These are phyloP conservation scores for Ephialtes manifestator DNA, from an alignment of 2,888 invertebrate genomes.

Conservation along the genomic window DNA sequence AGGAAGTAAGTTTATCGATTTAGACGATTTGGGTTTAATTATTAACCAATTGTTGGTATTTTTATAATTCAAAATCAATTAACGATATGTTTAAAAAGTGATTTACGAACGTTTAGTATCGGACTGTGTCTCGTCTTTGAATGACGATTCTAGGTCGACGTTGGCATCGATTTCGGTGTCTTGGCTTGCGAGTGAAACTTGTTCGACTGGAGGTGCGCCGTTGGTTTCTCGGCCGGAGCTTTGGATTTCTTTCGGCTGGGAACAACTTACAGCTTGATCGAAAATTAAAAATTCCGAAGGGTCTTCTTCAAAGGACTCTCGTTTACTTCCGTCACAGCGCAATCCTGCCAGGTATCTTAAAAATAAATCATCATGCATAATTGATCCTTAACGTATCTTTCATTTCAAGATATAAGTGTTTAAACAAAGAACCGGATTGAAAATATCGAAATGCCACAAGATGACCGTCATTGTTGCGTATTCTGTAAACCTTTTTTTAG, in stretches of 20 bases:
- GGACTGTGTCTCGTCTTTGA: constrained; percentile 76
- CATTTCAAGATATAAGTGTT: too few relatives aligned
- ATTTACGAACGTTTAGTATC: constrained; percentile 72
- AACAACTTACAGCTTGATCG: constrained; percentile 62
- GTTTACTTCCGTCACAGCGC: constrained; percentile 79
- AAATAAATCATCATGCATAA: constrained; percentile 17
- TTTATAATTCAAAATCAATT: too few relatives aligned
- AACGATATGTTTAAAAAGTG: too few relatives aligned
- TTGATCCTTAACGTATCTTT: not conserved
- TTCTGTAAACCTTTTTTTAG: too few relatives aligned
- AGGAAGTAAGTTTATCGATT: too few relatives aligned
- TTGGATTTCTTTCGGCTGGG: constrained; percentile 54
- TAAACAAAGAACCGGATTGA: too few relatives aligned
- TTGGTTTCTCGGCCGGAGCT: constrained; percentile 52
- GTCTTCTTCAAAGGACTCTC: constrained; percentile 73
- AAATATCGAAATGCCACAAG: too few relatives aligned
- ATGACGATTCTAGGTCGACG: constrained; percentile 77
- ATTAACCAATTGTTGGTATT: too few relatives aligned
- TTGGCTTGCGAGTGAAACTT: constrained; percentile 71
- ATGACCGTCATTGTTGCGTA: too few relatives aligned
- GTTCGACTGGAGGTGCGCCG: constrained; percentile 30
- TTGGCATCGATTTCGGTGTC: constrained; percentile 80
- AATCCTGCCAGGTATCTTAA: constrained; percentile 81
- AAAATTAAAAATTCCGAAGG: constrained; percentile 70
- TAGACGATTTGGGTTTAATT: too few relatives aligned